These are phyloP conservation scores for Lagocephalus sceleratus DNA, from an alignment of 2,797 vertebrate species.

Conservation along the genomic window DNA sequence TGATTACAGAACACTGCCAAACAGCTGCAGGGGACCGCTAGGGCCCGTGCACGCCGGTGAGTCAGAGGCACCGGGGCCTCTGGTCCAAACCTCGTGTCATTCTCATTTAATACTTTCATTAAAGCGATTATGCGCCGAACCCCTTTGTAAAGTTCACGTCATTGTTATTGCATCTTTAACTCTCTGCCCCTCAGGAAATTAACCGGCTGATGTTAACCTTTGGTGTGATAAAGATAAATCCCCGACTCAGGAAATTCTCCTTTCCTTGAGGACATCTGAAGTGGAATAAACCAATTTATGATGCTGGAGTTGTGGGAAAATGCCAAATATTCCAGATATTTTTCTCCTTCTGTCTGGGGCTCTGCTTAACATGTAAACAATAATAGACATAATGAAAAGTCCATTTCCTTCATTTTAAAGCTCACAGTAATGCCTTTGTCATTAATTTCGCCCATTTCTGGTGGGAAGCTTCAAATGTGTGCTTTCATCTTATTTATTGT, in stretches of 20 bases:
- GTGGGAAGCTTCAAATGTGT: conserved; percentile 1
- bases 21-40: conserved; percentile 41
- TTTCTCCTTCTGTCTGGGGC: no score
- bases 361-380: no score
- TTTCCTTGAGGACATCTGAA: conserved; percentile 33
- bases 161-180: conserved; percentile 56
- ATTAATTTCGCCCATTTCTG: background rate
- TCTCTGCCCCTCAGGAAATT: conserved; percentile 40
- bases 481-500: conserved; percentile 9
- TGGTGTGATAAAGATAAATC: conserved; percentile 56
- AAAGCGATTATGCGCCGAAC: conserved; percentile 52
- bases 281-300: conserved; percentile 35
- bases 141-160: conserved; percentile 25
- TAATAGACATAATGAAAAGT: no score
- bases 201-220: conserved; percentile 53
- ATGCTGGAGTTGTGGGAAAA: conserved; percentile 28
- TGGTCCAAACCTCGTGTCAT: conserved; percentile 55
- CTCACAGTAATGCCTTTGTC: background rate
- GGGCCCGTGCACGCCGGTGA: conserved; percentile 41
- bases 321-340: background rate
- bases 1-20: conserved; percentile 20
- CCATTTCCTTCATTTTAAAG: no score
- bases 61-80: conserved; percentile 54
- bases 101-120: conserved; percentile 70
- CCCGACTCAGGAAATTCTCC: conserved; percentile 22